phyloP scores from a whole-genome alignment of 2,888 invertebrate species.

The Ormia ochracea region DNA sequence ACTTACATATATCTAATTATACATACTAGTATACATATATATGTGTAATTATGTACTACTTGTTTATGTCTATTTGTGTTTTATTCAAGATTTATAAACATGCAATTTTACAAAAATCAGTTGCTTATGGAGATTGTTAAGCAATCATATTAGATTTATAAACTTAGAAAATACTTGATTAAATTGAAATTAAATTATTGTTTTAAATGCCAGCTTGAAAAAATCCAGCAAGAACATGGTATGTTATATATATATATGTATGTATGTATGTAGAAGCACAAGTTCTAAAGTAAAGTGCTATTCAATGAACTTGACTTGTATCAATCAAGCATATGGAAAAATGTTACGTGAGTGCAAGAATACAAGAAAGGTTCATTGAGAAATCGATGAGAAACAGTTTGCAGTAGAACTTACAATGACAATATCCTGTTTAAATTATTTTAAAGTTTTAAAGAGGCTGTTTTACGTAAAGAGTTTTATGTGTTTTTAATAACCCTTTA shows the following conservation, averaged over 20 bases:
- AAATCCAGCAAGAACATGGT: slow-evolving; percentile 15
- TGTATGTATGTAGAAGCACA: neutral
- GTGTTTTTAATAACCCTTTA: neutral
- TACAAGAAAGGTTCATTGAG: slow-evolving; percentile 44
- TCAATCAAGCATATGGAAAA: neutral
- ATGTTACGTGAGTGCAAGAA: neutral
- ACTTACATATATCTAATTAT: too few species aligned
- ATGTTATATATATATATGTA: too few species aligned
- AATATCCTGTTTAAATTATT: neutral
- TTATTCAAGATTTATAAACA: slow-evolving; percentile 40
- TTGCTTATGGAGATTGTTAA: slow-evolving; percentile 14
- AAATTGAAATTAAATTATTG: slow-evolving; percentile 22
- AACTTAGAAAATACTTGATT: slow-evolving; percentile 5
- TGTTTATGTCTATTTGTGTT: neutral
- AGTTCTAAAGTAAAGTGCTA: slow-evolving; percentile 55
- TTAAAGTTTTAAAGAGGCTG: neutral
- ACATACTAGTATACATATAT: neutral
- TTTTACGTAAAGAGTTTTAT: neutral
- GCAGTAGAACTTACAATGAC: slow-evolving; percentile 39
- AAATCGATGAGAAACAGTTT: slow-evolving; percentile 18
- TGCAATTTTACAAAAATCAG: slow-evolving; percentile 35
- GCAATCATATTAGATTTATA: slow-evolving; percentile 33
- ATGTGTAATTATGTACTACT: neutral
- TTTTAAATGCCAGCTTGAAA: slow-evolving; percentile 29
- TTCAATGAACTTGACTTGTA: slow-evolving; percentile 49